A percentile compares a stretch with the other conserved stretches of the same genome.
Evolutionary conservation across 2,797 vertebrate genomes (phyloP).

Genomic region (Aselliscus stoliczkanus): DNA sequence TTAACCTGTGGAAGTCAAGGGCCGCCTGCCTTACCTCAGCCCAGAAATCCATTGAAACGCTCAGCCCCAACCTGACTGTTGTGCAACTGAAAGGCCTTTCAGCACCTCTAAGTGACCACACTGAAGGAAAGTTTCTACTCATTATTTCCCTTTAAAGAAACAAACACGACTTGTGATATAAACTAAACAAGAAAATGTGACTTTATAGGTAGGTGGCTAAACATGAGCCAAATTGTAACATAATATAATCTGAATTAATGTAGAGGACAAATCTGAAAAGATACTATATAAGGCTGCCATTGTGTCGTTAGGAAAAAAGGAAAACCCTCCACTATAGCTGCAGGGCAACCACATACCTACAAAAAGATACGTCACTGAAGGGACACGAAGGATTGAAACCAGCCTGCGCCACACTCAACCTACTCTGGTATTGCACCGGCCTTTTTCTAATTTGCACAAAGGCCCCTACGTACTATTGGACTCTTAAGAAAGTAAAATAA

Average conservation of each 20-base stretch:
- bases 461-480: not conserved
- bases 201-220: not conserved
- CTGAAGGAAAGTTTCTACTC: not conserved
- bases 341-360: not conserved
- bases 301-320: not conserved
- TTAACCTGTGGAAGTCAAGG: too few relatives aligned
- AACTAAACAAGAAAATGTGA: not conserved
- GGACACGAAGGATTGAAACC: not conserved
- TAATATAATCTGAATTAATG: not conserved
- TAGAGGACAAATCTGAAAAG: not conserved
- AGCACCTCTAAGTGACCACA: not conserved
- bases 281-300: not conserved
- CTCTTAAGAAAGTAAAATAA: not conserved
- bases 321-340: not conserved
- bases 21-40: not conserved
- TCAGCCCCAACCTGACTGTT: not conserved
- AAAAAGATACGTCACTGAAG: not conserved
- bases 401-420: too few relatives aligned
- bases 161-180: not conserved
- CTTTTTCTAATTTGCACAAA: not conserved
- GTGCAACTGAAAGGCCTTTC: not conserved
- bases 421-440: not conserved
- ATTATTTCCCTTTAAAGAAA: not conserved
- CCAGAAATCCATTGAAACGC: not conserved
- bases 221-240: not conserved